A percentile compares a stretch with the other conserved stretches of the same genome.
phyloP scores from a whole-genome alignment of 2,797 vertebrate species.

The Pseudochaenichthys georgianus region DNA sequence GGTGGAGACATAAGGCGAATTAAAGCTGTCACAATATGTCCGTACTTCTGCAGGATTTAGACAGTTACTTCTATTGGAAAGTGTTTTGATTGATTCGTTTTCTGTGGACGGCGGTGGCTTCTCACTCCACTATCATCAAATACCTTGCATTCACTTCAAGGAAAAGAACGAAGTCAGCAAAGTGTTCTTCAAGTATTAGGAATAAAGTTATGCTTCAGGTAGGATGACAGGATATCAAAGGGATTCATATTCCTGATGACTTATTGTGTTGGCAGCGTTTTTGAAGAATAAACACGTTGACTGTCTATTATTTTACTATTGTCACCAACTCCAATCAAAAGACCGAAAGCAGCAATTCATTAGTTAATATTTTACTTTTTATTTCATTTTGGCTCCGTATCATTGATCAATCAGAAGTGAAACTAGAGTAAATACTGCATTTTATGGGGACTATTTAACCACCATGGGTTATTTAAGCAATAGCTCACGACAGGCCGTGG shows the following conservation, averaged over 20 bases:
- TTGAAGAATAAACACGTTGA: neutral
- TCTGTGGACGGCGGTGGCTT: slow-evolving; percentile 14
- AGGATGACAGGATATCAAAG: neutral
- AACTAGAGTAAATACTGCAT: neutral
- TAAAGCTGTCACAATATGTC: slow-evolving; percentile 51
- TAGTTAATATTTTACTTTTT: neutral
- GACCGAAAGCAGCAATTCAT: neutral
- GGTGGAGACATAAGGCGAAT: slow-evolving; percentile 30
- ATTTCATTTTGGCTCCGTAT: neutral
- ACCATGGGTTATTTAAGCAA: fast-evolving
- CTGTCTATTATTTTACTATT: neutral
- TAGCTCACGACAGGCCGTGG: too few relatives aligned
- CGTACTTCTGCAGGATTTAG: slow-evolving; percentile 7
- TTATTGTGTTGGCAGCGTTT: neutral
- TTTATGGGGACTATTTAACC: neutral
- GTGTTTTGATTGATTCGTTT: slow-evolving; percentile 51
- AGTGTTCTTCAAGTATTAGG: neutral
- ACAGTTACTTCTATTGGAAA: slow-evolving; percentile 29
- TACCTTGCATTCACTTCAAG: neutral
- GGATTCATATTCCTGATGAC: neutral
- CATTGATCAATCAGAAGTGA: neutral
- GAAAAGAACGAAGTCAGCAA: neutral
- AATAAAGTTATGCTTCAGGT: neutral
- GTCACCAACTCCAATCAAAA: neutral
- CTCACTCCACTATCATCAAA: neutral